Evolutionary conservation across 2,797 vertebrate species (phyloP), one percentile per base, ranked within the genome.

Genomic region (Antennarius maculatus): DNA sequence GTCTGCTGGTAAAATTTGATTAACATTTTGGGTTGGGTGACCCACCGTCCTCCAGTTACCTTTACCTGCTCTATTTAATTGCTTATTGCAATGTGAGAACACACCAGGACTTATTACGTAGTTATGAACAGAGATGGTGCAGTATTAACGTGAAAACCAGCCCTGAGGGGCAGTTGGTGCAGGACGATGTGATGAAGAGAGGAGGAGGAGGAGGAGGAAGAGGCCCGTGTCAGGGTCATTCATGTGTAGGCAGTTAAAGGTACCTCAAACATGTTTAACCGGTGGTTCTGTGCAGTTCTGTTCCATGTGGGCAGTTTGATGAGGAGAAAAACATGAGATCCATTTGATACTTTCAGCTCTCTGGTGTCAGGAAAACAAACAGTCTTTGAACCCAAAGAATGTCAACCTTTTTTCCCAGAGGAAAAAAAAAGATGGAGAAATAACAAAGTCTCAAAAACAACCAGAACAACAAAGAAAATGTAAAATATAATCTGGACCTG

Each of bases 211-310:
- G 68, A 73, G 50, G 65, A 78, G 75, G 59, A 54, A 18, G 66
- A 50, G 55, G 59, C 66, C 47, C 46, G 54, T 72, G 71, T 78
- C 61, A 61, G 83, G 74, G 71, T 80, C 60, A 69, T 69, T 56
- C 43, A 59, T 81, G 84, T 76, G 72, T 76, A 73, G 71, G 71
- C 71, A 75, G 77, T 6, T 53, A 66, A 72, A 13, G 67, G 58
- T 76, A 54, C 70, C 72, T 76, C 72, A 61, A 87, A 70, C 77
- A 71, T 63, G 72, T 61, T 60, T 23, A 81, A 59, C 65, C 48
- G 41, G 58, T 27, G 69, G 49, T 56, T 72, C 56, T 68, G 57
- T 7, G 2, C 31, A 28, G 45, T 16, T 14, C 63, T 66, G 69
- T 66, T 65, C 54, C 13, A 68, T 65, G 83, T 78, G 71, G 77